phyloP scores from a whole-genome alignment of 64 coral and sea anemone genomes.

The Stichodactyla mertensii region DNA sequence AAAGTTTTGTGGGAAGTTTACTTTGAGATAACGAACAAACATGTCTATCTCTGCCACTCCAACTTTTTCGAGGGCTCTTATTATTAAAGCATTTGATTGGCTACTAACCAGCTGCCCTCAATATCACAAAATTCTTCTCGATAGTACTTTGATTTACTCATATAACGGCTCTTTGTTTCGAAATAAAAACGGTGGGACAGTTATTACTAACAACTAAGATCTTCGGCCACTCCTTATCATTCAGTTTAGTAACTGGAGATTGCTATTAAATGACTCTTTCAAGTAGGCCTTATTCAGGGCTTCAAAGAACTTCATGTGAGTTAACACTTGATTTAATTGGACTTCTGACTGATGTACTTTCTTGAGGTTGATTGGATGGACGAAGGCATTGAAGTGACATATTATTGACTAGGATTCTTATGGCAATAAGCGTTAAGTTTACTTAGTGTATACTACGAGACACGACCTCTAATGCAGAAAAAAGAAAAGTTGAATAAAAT shows the following conservation, averaged over 20 bases:
- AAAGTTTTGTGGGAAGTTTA: slow-evolving; percentile 7
- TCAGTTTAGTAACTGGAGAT: neutral
- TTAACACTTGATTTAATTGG: slow-evolving; percentile 5
- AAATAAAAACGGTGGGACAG: neutral
- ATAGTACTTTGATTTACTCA: neutral
- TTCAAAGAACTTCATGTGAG: neutral
- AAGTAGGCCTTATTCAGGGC: neutral
- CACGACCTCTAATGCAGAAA: neutral
- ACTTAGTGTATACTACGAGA: neutral
- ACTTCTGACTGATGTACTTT: neutral
- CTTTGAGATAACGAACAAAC: slow-evolving; percentile 11
- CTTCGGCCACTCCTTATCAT: neutral
- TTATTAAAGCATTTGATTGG: slow-evolving; percentile 1
- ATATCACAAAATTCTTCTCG: neutral
- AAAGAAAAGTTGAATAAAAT: neutral
- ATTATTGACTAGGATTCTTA: neutral
- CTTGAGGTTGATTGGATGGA: slow-evolving; percentile 7
- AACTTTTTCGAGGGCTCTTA: neutral
- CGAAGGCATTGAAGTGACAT: neutral
- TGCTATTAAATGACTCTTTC: neutral
- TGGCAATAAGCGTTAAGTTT: neutral
- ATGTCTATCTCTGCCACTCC: neutral
- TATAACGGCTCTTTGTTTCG: neutral
- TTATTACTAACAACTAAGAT: neutral
- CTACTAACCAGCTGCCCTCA: neutral